Percentiles rank a stretch among this genome's conserved stretches.
Conservation (phyloP, 2,797 vertebrate genomes). For the Notamacropus eugenii region DNA sequence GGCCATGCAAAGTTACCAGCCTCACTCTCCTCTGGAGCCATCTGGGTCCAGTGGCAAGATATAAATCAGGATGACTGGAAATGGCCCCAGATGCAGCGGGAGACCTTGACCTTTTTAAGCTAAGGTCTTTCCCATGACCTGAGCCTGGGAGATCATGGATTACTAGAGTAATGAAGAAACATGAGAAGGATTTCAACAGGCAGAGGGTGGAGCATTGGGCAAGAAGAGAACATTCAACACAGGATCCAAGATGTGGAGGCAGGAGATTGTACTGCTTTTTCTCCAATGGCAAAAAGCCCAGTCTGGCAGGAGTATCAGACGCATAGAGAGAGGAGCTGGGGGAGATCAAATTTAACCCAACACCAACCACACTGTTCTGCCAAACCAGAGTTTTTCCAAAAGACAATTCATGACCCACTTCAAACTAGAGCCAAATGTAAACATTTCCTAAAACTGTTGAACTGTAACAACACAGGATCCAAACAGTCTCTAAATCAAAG, state of each 20-base stretch:
- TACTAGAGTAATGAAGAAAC: not conserved
- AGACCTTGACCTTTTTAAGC: too few relatives aligned
- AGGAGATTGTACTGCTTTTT: not conserved
- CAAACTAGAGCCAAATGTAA: not conserved
- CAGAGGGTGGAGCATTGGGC: not conserved
- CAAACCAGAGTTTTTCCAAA: conserved; percentile 5
- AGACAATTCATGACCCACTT: conserved; percentile 1
- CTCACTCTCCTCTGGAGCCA: not conserved
- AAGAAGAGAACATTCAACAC: not conserved
- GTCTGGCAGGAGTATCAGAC: not conserved
- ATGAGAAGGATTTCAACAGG: not conserved
- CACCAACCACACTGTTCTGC: not conserved
- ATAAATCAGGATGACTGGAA: not conserved
- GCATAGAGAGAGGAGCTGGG: not conserved
- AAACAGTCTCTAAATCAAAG: not conserved
- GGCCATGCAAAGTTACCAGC: not conserved
- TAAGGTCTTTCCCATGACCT: not conserved
- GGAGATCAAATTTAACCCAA: not conserved
- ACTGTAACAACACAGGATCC: not conserved
- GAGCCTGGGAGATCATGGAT: not conserved
- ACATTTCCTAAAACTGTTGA: not conserved
- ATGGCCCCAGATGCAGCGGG: not conserved
- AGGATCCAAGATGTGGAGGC: not conserved
- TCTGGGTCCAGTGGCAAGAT: not conserved
- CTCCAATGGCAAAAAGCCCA: not conserved